Evolutionary conservation across 2,797 vertebrate genomes (phyloP).

Genomic region (Hirundo rustica): DNA sequence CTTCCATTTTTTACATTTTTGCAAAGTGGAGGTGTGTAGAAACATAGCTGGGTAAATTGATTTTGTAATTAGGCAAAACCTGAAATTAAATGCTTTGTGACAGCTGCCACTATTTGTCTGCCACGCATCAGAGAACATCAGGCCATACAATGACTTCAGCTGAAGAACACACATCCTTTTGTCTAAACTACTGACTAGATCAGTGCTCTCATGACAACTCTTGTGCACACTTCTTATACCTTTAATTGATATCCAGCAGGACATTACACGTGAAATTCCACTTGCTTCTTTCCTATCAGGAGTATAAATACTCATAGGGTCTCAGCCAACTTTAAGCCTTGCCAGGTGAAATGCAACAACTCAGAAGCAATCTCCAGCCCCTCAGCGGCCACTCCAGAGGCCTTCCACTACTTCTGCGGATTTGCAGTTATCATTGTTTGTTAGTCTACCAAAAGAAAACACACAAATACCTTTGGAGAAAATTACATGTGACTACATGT

Average conservation of each 20-base stretch:
- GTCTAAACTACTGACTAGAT: not conserved
- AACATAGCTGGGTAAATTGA: not conserved
- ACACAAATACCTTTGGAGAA: not conserved
- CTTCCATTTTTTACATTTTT: not conserved
- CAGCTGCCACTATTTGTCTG: conserved; percentile 43
- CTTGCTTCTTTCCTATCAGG: not conserved
- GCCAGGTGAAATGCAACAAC: not conserved
- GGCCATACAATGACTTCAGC: not conserved
- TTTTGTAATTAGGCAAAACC: not conserved
- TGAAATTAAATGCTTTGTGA: conserved; percentile 37
- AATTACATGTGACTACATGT: not conserved
- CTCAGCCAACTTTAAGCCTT: not conserved
- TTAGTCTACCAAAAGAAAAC: not conserved
- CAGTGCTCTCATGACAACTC: not conserved
- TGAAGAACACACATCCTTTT: not conserved
- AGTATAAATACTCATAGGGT: not conserved
- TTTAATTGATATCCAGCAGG: not conserved
- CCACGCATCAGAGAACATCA: not conserved
- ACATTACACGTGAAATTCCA: not conserved
- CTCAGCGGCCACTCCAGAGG: not conserved
- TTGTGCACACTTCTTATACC: not conserved
- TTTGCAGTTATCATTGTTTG: not conserved
- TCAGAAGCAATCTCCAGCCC: not conserved
- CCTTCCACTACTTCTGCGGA: not conserved
- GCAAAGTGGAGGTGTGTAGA: not conserved